phyloP scores from a whole-genome alignment of 2,113 vertebrate species.

The Vulpes lagopus region DNA sequence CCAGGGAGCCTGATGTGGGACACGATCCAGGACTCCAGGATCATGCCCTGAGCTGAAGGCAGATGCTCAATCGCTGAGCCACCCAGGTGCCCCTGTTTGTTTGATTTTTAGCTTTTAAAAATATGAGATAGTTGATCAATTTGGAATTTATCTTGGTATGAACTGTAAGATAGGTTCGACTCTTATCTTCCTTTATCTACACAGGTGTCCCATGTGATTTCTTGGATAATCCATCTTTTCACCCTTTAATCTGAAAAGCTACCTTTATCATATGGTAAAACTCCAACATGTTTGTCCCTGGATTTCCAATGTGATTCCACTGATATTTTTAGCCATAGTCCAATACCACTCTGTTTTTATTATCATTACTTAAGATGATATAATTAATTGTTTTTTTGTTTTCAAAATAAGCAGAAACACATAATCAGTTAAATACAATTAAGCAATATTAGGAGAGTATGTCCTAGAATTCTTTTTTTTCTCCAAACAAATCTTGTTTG shows the following conservation, averaged over 20 bases:
- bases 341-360: neutral
- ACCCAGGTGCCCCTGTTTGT: too few relatives aligned
- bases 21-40: too few relatives aligned
- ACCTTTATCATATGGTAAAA: neutral
- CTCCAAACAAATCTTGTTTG: neutral
- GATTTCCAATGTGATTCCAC: neutral
- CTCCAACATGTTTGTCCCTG: neutral
- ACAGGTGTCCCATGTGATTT: neutral
- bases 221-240: neutral
- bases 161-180: neutral
- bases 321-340: neutral
- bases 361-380: neutral
- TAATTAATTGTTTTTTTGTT: neutral
- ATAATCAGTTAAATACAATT: neutral
- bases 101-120: neutral
- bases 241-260: constrained; percentile 24
- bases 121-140: neutral
- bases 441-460: neutral
- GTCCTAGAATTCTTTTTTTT: neutral
- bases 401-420: neutral
- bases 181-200: neutral
- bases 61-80: too few relatives aligned
- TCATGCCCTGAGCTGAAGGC: too few relatives aligned
- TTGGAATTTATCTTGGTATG: neutral
- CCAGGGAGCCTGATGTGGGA: too few relatives aligned